Evolutionary conservation across 2,113 vertebrate genomes (phyloP).

Genomic region (Notechis scutatus): DNA sequence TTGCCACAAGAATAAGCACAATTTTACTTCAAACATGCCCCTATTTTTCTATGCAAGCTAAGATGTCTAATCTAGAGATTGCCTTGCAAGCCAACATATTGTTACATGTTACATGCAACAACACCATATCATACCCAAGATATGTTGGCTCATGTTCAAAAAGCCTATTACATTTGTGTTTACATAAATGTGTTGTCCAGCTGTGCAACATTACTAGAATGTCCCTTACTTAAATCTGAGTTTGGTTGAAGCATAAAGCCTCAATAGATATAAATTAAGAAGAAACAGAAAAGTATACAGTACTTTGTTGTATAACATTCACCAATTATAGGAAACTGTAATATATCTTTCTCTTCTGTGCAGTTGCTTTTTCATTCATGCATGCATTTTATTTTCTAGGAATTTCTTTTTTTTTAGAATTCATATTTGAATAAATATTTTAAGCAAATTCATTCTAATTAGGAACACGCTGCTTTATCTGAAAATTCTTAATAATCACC

Average conservation of each 20-base stretch:
- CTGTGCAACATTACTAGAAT: not conserved
- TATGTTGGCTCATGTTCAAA: not conserved
- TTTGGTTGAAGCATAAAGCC: constrained; percentile 7
- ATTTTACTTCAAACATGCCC: not conserved
- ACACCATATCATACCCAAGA: not conserved
- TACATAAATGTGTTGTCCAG: not conserved
- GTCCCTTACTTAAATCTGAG: constrained; percentile 1
- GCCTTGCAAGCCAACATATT: not conserved
- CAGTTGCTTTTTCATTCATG: constrained; percentile 7
- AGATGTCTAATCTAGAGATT: not conserved
- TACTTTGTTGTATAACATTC: rapidly evolving
- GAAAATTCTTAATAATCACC: not conserved
- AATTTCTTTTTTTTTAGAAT: not conserved
- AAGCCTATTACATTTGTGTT: not conserved
- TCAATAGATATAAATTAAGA: not conserved
- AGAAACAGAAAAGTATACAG: not conserved
- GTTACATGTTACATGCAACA: not conserved
- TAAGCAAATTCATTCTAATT: not conserved
- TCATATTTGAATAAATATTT: constrained; percentile 1
- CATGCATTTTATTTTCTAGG: not conserved
- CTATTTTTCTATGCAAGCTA: not conserved
- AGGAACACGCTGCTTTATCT: not conserved
- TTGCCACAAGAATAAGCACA: not conserved
- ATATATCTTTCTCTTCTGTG: constrained; percentile 14
- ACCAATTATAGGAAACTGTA: not conserved